phyloP scores from a whole-genome alignment of 1,140 invertebrate genomes.

The Diorhabda sublineata region DNA sequence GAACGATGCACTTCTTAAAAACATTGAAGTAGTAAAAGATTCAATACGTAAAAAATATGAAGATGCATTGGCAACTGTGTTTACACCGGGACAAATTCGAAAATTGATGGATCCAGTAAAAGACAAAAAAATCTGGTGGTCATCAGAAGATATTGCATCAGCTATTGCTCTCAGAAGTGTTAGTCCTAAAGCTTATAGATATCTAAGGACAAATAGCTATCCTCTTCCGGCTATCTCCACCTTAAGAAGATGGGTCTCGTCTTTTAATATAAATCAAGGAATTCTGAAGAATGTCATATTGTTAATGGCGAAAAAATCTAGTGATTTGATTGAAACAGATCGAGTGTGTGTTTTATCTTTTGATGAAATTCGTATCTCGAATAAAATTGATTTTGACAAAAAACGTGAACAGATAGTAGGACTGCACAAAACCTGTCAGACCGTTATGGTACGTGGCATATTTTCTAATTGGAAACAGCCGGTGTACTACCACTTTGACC shows the following conservation, averaged over 20 bases:
- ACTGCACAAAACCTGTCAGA: slow-evolving; percentile 20
- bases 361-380: slow-evolving; percentile 21
- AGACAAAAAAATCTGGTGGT: too few species aligned
- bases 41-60: too few species aligned
- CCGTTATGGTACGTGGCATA: slow-evolving; percentile 18
- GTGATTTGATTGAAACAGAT: neutral
- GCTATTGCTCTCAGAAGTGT: too few species aligned
- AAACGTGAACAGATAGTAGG: slow-evolving; percentile 15
- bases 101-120: too few species aligned
- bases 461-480: slow-evolving; percentile 37
- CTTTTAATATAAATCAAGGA: slow-evolving; percentile 13
- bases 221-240: slow-evolving; percentile 25
- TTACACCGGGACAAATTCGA: too few species aligned
- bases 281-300: slow-evolving; percentile 18
- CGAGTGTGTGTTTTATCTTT: slow-evolving; percentile 11
- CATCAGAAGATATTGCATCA: too few species aligned
- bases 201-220: slow-evolving; percentile 19
- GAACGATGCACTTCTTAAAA: too few species aligned
- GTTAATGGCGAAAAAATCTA: slow-evolving; percentile 8
- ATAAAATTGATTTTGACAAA: slow-evolving; percentile 16
- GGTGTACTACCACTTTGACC: slow-evolving; percentile 8
- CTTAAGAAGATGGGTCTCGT: slow-evolving; percentile 18
- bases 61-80: too few species aligned
- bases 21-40: too few species aligned
- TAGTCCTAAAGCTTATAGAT: neutral